Conservation (phyloP, 2,888 invertebrate species). For the Drosophila pegasa region DNA sequence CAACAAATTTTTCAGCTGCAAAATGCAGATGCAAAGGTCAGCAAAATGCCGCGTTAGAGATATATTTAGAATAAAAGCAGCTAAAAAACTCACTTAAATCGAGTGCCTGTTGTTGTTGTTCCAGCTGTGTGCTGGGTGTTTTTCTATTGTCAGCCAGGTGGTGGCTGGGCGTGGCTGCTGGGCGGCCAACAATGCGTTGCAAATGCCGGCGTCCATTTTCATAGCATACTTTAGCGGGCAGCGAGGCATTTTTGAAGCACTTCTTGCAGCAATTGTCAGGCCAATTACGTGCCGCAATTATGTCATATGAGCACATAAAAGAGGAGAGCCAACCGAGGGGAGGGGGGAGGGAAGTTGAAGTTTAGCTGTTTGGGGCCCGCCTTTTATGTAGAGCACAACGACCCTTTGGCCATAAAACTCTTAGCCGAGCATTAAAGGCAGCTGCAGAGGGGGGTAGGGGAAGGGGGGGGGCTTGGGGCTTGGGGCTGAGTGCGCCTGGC, state of each 20-base stretch:
- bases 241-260: slow-evolving; percentile 66
- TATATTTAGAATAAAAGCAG: slow-evolving; percentile 5
- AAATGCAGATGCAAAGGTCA: neutral
- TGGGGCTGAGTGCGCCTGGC: neutral
- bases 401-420: slow-evolving; percentile 70
- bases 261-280: slow-evolving; percentile 72
- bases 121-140: neutral
- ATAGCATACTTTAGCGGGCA: slow-evolving; percentile 73
- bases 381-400: slow-evolving; percentile 46
- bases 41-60: slow-evolving; percentile 4
- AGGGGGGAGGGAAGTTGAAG: neutral
- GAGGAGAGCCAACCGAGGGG: slow-evolving; percentile 2
- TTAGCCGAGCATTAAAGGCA: slow-evolving; percentile 55
- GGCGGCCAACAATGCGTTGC: slow-evolving; percentile 42
- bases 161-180: neutral
- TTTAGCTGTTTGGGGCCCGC: slow-evolving; percentile 4
- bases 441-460: slow-evolving; percentile 7
- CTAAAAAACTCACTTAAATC: slow-evolving; percentile 1
- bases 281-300: slow-evolving; percentile 77
- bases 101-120: neutral
- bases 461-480: neutral
- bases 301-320: slow-evolving; percentile 75
- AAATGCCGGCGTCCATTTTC: slow-evolving; percentile 47
- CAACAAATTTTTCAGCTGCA: neutral
- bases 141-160: slow-evolving; percentile 27